Percentiles rank a stretch among this genome's conserved stretches.
phyloP scores from a whole-genome alignment of 2,113 vertebrate species.

The Gnathonemus echidnorhynchus region DNA sequence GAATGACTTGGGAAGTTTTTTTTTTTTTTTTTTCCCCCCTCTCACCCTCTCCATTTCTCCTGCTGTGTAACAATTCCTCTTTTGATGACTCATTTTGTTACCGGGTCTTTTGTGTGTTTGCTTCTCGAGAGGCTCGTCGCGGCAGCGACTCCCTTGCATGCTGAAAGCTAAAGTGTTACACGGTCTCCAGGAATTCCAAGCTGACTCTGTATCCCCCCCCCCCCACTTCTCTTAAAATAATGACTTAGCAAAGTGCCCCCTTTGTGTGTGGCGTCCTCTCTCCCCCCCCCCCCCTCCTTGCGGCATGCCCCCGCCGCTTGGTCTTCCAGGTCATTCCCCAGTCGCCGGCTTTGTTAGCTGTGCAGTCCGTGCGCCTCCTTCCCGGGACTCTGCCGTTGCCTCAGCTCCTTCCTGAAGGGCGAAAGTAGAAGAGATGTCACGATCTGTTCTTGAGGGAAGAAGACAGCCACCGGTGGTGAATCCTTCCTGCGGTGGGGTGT shows the following conservation, averaged over 20 bases:
- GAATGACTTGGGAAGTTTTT: slow-evolving; percentile 28
- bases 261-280: not conserved
- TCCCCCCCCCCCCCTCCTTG: not conserved
- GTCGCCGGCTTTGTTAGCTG: slow-evolving; percentile 13
- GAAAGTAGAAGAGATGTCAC: slow-evolving; percentile 12
- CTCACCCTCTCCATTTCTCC: not conserved
- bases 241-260: not conserved
- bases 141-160: slow-evolving; percentile 19
- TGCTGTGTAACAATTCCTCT: slow-evolving; percentile 27
- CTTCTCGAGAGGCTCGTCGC: slow-evolving; percentile 18
- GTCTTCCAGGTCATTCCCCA: not conserved
- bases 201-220: not conserved
- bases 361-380: not conserved
- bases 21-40: slow-evolving; percentile 10
- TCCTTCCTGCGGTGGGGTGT: slow-evolving; percentile 20
- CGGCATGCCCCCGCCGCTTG: slow-evolving; percentile 18
- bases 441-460: not conserved
- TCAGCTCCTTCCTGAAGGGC: not conserved
- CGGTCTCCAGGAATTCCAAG: slow-evolving; percentile 25
- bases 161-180: slow-evolving; percentile 29
- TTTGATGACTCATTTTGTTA: slow-evolving; percentile 33
- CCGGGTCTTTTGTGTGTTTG: slow-evolving; percentile 22
- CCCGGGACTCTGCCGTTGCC: not conserved
- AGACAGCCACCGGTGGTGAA: not conserved
- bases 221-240: not conserved